Base-by-base conservation (phyloP, 2,797 vertebrate species). In the Decapterus maruadsi region DNA sequence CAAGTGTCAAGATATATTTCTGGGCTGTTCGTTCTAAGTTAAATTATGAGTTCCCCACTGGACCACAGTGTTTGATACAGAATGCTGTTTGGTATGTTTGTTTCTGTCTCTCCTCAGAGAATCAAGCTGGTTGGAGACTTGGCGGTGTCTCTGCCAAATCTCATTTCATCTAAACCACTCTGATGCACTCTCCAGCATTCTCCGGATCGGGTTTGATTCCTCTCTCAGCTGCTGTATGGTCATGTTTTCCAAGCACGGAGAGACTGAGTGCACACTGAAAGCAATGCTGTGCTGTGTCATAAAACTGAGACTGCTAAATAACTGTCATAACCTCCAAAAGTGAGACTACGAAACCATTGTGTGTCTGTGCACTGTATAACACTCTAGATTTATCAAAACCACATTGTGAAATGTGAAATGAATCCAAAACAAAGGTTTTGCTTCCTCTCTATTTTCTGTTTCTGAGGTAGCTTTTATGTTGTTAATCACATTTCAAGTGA, bases 141-240 rank as follows among this genome's bases (percentile, higher is more conserved):
- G 5, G 20, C 69, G 55, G 31, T 63, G 68, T 66, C 59, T 77
- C 71, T 81, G 79, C 76, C 82, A 86, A 89, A 83, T 80, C 48
- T 77, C 48, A 87, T 85, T 87, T 85, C 55, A 80, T 80, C 64
- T 38, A 36, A 75, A 71, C 43, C 38, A 12, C 75, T 80, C 51
- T 64, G 71, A 83, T 77, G 63, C 38, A 54, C 57, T 87, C 62
- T 81, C 42, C 69, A 58, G 68, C 19, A 26, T 64, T 78, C 58
- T 59, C 54, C 8, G 0, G 56, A 67, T 42, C 36, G 56, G 45
- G 64, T 73, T 57, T 38, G 64, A 84, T 78, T 84, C 29, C 56
- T 75, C 58, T 58, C 50, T 69, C 55, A 78, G 40, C 38, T 63
- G 22, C 59, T 67, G 43, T 63, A 59, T 38, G 38, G 65, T 77